Percentiles rank a stretch among this genome's conserved stretches.
Conservation (phyloP, 2,113 vertebrate species). For the Centropristis striata region DNA sequence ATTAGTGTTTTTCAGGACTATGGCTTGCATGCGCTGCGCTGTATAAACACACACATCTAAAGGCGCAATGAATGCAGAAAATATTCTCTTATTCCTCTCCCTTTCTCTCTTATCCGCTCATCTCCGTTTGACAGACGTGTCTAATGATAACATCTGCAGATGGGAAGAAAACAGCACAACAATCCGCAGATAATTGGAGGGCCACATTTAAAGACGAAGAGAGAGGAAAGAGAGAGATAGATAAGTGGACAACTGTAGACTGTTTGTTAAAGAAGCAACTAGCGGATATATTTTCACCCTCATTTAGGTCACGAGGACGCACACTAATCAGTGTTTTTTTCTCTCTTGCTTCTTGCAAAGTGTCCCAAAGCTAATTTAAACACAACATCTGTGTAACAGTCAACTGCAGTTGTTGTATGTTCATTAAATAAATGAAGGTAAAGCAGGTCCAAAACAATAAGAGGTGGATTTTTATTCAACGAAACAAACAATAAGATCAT, state of each 20-base stretch:
- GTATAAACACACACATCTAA: constrained; percentile 39
- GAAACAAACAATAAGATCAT: constrained; percentile 9
- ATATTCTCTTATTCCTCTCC: constrained; percentile 45
- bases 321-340: constrained; percentile 57
- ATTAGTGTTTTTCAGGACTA: constrained; percentile 77
- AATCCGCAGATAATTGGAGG: constrained; percentile 82
- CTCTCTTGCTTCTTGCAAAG: constrained; percentile 28
- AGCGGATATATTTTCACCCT: constrained; percentile 76
- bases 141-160: constrained; percentile 79
- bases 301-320: constrained; percentile 72
- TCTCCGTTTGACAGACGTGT: constrained; percentile 78
- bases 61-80: constrained; percentile 57
- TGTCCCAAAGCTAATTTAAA: constrained; percentile 72
- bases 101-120: constrained; percentile 63
- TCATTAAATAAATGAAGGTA: constrained; percentile 68
- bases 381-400: constrained; percentile 32
- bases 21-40: constrained; percentile 47
- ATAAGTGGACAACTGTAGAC: constrained; percentile 64
- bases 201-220: constrained; percentile 44
- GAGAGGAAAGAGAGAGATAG: constrained; percentile 55
- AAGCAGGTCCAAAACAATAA: constrained; percentile 27
- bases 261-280: constrained; percentile 56
- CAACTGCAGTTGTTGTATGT: constrained; percentile 32
- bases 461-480: constrained; percentile 35
- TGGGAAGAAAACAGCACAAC: constrained; percentile 72